Conservation (phyloP, 2,888 invertebrate species). For the Dusona sp. region DNA sequence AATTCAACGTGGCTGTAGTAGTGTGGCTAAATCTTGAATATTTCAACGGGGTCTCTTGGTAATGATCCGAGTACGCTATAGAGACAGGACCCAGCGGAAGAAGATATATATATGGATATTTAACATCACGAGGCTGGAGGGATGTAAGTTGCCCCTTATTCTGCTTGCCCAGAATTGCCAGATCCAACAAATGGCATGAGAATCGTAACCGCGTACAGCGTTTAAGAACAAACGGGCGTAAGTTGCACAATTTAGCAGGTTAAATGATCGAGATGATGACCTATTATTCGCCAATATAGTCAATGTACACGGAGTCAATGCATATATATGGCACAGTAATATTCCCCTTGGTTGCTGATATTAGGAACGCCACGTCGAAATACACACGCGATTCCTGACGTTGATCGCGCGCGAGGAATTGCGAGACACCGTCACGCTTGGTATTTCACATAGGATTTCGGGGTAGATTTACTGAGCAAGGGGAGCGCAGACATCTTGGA, state of each 20-base stretch:
- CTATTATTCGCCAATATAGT: neutral
- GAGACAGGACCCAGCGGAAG: slow-evolving; percentile 20
- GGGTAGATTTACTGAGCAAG: neutral
- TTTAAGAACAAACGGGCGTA: slow-evolving; percentile 1
- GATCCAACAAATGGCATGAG: slow-evolving; percentile 38
- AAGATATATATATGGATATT: slow-evolving; percentile 32
- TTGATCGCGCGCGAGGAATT: slow-evolving; percentile 65
- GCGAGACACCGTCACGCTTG: slow-evolving; percentile 59
- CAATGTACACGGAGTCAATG: neutral
- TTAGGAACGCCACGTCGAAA: slow-evolving; percentile 36
- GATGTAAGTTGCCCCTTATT: slow-evolving; percentile 32
- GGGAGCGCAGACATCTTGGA: slow-evolving; percentile 10
- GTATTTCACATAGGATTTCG: slow-evolving; percentile 62
- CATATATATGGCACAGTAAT: neutral
- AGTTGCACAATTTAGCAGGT: neutral
- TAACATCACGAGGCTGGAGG: slow-evolving; percentile 17
- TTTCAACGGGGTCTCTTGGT: slow-evolving; percentile 67
- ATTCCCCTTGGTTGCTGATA: slow-evolving; percentile 34
- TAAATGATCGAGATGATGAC: neutral
- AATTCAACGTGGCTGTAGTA: slow-evolving; percentile 66
- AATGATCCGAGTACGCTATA: slow-evolving; percentile 64
- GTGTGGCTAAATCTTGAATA: slow-evolving; percentile 71
- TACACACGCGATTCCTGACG: slow-evolving; percentile 63
- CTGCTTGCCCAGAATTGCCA: slow-evolving; percentile 33
- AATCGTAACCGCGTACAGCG: neutral